Evolutionary conservation across 2,797 vertebrate species (phyloP), one percentile per base, ranked within the genome.

Genomic region (Gambelia wislizenii): DNA sequence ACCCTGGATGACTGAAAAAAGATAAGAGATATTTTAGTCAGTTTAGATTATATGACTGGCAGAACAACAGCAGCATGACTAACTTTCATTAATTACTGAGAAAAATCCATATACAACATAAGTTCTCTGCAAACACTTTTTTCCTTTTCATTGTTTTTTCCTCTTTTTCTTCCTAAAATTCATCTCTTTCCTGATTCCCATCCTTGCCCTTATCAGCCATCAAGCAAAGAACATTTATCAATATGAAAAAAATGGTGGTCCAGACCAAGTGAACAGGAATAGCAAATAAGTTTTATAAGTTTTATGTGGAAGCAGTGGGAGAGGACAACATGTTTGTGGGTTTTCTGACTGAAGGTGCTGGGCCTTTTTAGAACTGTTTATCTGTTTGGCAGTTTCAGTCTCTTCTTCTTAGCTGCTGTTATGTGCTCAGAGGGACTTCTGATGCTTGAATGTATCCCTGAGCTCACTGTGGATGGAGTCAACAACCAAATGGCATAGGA

Each of bases 1-100:
- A 16, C 98, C 97, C 3, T 98, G 96, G 91, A 98, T 95, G 67
- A 99, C 99, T 99, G 95, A 52, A 96, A 95, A 92, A 1, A 79
- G 91, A 10, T 39, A 90, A 47, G 90, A 49, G 92, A 56, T 0
- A 89, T 0, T 8, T 36, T 83, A 10, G 85, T 89, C 84, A 89
- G 91, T 72, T 89, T 67, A 44, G 79, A 27, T 83, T 47, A 44
- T 61, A 56, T 89, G 59, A 88, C 13, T n/a, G 27, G 36, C 27
- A 94, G 92, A 88, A 22, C 20, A 54, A 54, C 36, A 54, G 33
- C 76, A 91, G 36, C 64, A 67, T 33, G 30, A 12, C 64, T 67
- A 30, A 7, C 27, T 67, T 33, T 67, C 25, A 54, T 33, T 12
- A 69, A 25, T 36, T 78, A 49, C 2, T 70, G 33, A 42, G 30